Evolutionary conservation across 2,888 invertebrate genomes (phyloP).

Genomic region (Tenthredo mesomela): DNA sequence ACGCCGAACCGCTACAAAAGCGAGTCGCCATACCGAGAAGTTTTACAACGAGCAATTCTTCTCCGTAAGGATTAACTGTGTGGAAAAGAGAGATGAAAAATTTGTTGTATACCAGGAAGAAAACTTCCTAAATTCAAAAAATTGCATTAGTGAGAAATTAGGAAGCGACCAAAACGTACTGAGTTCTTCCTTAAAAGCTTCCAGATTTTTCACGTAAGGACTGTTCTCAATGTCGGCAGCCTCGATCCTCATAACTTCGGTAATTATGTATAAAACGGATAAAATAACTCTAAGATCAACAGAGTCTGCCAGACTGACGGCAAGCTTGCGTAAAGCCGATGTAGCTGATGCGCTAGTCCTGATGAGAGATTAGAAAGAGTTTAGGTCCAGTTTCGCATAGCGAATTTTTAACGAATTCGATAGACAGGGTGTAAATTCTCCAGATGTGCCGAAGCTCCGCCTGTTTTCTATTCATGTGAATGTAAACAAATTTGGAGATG

Average conservation of each 20-base stretch:
- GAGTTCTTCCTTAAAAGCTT: constrained; percentile 83
- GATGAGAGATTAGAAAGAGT: constrained; percentile 47
- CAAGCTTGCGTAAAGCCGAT: constrained; percentile 87
- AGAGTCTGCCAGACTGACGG: constrained; percentile 94
- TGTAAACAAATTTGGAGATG: no score
- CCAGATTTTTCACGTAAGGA: constrained; percentile 80
- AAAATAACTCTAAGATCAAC: constrained; percentile 94
- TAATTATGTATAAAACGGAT: constrained; percentile 95
- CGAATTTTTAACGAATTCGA: no score
- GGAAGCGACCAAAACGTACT: constrained; percentile 76
- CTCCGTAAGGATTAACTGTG: constrained; percentile 82
- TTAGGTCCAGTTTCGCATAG: not conserved
- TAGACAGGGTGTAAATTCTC: no score
- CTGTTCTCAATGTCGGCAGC: constrained; percentile 73
- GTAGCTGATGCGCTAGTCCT: constrained; percentile 86
- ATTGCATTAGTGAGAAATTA: not conserved
- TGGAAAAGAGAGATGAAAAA: constrained; percentile 63
- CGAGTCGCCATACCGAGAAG: constrained; percentile 97
- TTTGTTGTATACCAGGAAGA: not conserved
- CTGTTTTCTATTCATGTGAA: no score
- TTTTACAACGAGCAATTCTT: constrained; percentile 93
- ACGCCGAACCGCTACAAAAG: constrained; percentile 96
- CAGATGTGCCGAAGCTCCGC: no score
- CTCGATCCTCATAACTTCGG: constrained; percentile 94
- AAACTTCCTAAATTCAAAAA: not conserved